Conservation (phyloP, 2,113 vertebrate genomes). For the Oncorhynchus tshawytscha region DNA sequence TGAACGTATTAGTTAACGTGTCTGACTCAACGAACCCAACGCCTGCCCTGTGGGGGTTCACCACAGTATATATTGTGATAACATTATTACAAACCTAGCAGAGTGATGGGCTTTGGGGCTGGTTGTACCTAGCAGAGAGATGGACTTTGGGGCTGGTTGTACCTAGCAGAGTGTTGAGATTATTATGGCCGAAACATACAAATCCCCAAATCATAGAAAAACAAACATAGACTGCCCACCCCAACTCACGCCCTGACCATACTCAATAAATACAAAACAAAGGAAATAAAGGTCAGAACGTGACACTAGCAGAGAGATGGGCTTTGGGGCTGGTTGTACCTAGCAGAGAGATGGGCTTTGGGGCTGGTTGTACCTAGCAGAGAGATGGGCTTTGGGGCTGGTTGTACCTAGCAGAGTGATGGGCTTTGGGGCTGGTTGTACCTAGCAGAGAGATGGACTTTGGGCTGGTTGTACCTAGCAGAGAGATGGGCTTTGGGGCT, state of each 20-base stretch:
- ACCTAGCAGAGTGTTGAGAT: too few species aligned
- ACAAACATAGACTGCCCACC: too few species aligned
- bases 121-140: constrained; percentile 56
- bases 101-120: constrained; percentile 52
- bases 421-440: constrained; percentile 20
- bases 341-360: constrained; percentile 37
- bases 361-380: constrained; percentile 20
- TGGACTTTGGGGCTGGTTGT: constrained; percentile 12
- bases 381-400: constrained; percentile 50
- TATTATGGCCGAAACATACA: too few species aligned
- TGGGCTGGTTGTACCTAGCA: not conserved
- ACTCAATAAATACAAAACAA: too few species aligned
- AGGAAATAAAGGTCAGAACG: too few species aligned
- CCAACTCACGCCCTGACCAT: too few species aligned
- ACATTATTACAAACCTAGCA: constrained; percentile 61
- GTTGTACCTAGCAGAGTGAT: constrained; percentile 58
- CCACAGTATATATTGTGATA: constrained; percentile 52
- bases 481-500: too few species aligned
- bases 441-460: constrained; percentile 63
- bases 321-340: constrained; percentile 9
- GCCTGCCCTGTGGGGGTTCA: constrained; percentile 50
- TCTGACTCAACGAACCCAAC: constrained; percentile 68
- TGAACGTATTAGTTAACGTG: constrained; percentile 42
- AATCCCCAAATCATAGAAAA: too few species aligned
- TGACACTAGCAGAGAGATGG: too few species aligned